A percentile compares a stretch with the other conserved stretches of the same genome.
phyloP scores from a whole-genome alignment of 2,888 invertebrate species.

The Cerceris rybyensis region DNA sequence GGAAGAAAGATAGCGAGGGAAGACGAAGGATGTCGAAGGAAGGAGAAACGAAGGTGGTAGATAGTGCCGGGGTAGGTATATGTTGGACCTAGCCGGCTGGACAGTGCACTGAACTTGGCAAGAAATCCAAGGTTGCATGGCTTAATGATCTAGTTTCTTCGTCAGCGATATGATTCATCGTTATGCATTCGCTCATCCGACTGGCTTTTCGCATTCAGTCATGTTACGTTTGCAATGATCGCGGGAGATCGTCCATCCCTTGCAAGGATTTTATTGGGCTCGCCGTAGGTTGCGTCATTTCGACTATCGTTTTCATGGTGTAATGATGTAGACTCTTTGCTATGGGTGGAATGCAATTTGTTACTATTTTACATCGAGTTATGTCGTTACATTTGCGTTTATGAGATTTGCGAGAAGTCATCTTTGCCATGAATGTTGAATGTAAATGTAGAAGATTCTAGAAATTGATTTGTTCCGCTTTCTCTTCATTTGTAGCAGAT shows the following conservation, averaged over 20 bases:
- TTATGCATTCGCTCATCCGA: conserved; percentile 68
- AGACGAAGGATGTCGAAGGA: conserved; percentile 10
- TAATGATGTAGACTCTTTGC: too few species aligned
- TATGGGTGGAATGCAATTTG: too few species aligned
- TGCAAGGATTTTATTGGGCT: too few species aligned
- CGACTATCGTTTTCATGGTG: too few species aligned
- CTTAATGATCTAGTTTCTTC: conserved; percentile 80
- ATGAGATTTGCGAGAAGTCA: too few species aligned
- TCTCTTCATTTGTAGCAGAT: too few species aligned
- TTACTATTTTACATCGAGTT: too few species aligned
- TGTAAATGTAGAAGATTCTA: too few species aligned
- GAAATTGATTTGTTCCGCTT: too few species aligned
- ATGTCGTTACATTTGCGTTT: too few species aligned
- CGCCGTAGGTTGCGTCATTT: background rate
- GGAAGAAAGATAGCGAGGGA: conserved; percentile 12
- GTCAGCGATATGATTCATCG: conserved; percentile 70
- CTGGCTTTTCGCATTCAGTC: conserved; percentile 25
- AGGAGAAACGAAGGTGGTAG: conserved; percentile 23
- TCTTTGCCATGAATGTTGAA: too few species aligned
- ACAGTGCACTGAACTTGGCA: conserved; percentile 80
- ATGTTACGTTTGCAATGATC: background rate
- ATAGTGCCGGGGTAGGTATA: conserved; percentile 63
- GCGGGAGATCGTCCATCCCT: too few species aligned
- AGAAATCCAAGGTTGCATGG: conserved; percentile 79
- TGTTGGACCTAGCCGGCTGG: conserved; percentile 68